Evolutionary conservation across 2,113 vertebrate genomes (phyloP).

Genomic region (Cephalophus harveyi): DNA sequence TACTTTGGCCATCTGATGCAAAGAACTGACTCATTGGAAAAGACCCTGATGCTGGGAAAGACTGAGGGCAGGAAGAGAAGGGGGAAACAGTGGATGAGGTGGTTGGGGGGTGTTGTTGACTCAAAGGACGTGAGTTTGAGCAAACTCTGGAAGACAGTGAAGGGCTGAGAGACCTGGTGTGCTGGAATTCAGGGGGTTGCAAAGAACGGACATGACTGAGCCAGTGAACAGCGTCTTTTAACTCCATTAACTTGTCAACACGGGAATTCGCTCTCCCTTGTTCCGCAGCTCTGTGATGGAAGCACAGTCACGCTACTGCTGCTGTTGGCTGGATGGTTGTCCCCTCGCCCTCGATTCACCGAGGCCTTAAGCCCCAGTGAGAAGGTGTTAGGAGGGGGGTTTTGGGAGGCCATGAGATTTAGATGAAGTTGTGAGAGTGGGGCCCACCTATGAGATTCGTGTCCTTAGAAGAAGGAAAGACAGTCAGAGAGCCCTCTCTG

Average conservation of each 20-base stretch:
- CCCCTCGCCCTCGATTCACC: accelerated
- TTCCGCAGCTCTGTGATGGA: background rate
- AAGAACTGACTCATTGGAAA: background rate
- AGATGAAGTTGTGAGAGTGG: background rate
- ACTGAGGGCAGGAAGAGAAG: background rate
- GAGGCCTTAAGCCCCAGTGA: background rate
- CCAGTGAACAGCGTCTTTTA: background rate
- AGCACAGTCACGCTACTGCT: too few species aligned
- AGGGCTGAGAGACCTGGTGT: background rate
- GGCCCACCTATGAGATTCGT: background rate
- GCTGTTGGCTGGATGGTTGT: background rate
- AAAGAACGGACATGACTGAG: background rate
- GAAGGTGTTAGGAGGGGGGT: background rate
- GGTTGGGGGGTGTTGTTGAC: background rate
- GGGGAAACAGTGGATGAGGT: background rate
- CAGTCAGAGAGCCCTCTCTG: background rate
- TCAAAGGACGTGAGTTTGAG: background rate
- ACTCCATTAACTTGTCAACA: background rate
- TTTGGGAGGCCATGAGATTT: background rate
- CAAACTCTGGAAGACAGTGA: background rate
- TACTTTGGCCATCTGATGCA: background rate
- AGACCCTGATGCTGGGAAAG: background rate
- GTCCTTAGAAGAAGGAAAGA: background rate
- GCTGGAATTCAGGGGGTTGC: background rate
- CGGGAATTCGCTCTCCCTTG: accelerated